Evolutionary conservation across 2,113 vertebrate genomes (phyloP).

Genomic region (Ailurus styani): DNA sequence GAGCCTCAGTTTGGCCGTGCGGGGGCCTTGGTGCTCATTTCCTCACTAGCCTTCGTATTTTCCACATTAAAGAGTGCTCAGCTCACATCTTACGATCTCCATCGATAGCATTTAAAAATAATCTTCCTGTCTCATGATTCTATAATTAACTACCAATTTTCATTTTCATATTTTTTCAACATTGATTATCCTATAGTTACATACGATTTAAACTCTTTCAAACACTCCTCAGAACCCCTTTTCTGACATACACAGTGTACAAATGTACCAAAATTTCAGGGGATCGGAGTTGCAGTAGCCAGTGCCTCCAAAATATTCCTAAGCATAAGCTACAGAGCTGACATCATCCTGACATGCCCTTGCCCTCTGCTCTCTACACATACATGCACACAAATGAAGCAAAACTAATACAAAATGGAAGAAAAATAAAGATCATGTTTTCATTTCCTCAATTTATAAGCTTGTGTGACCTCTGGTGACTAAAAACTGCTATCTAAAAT

Average conservation of each 20-base stretch:
- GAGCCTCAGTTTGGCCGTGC: rapidly evolving
- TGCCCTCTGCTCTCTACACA: background rate
- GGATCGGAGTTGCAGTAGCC: background rate
- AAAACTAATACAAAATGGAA: background rate
- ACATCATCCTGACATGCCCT: background rate
- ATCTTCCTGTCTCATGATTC: background rate
- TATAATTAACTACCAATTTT: background rate
- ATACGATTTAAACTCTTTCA: background rate
- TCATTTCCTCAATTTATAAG: background rate
- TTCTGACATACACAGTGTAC: background rate
- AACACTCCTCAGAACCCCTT: background rate
- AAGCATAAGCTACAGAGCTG: background rate
- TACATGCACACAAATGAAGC: background rate
- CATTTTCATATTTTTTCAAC: background rate
- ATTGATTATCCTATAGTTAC: background rate
- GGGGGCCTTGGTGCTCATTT: rapidly evolving
- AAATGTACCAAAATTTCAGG: background rate
- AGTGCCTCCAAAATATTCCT: too few relatives aligned
- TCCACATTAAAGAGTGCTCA: background rate
- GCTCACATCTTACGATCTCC: background rate
- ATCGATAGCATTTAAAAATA: background rate
- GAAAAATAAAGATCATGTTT: background rate
- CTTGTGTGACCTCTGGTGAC: rapidly evolving
- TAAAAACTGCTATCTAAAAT: background rate
- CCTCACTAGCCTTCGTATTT: background rate